Conservation (phyloP, 2,797 vertebrate genomes). For the Pygocentrus nattereri region DNA sequence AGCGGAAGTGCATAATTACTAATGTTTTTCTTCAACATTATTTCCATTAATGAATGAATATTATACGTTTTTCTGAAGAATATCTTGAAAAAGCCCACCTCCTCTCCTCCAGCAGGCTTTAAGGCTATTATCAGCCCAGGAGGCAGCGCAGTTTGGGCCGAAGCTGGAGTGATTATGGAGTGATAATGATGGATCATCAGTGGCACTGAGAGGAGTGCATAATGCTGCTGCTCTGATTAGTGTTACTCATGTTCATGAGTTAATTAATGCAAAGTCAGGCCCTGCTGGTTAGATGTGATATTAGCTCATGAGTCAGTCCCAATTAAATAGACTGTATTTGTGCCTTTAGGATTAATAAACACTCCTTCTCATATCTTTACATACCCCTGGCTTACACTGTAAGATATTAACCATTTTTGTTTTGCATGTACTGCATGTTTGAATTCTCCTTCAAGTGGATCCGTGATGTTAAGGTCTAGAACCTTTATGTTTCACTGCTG, state of each 20-base stretch:
- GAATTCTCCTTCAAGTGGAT: too few species aligned
- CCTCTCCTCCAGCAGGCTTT: background rate
- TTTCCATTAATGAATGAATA: too few species aligned
- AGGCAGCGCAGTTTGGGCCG: background rate
- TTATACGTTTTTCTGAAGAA: background rate
- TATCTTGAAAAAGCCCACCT: background rate
- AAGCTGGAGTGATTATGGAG: constrained; percentile 1
- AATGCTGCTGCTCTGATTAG: background rate
- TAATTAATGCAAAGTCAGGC: background rate
- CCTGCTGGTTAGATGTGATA: background rate
- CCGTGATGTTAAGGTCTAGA: too few species aligned
- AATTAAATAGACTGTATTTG: too few species aligned
- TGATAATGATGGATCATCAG: background rate
- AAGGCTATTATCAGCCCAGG: background rate
- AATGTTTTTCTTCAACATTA: too few species aligned
- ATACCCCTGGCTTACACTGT: too few species aligned
- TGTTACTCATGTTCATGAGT: background rate
- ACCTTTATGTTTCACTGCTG: too few species aligned
- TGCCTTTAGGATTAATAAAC: too few species aligned
- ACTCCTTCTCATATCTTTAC: too few species aligned
- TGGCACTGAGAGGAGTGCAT: background rate
- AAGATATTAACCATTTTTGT: too few species aligned
- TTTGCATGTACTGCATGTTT: too few species aligned
- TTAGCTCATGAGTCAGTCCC: background rate
- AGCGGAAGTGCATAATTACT: background rate